Evolutionary conservation across 2,797 vertebrate genomes (phyloP).

Genomic region (Hydrophis major): DNA sequence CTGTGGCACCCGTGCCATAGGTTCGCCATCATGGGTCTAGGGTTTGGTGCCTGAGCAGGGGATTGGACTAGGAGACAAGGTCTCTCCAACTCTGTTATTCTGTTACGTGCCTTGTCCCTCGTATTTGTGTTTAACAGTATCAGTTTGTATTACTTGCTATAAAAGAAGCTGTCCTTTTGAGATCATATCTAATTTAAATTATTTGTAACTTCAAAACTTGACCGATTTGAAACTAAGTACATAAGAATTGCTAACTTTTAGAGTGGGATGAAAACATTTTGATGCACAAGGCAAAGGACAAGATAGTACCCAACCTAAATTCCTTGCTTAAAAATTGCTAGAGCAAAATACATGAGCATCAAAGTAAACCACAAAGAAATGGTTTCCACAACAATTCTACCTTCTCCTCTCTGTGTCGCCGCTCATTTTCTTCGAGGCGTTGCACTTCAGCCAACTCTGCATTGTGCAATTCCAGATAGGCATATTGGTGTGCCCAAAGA

Average conservation of each 20-base stretch:
- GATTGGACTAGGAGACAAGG: not conserved
- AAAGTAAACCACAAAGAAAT: not conserved
- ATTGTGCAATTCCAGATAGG: conserved; percentile 78
- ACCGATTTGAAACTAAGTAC: not conserved
- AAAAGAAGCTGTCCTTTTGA: not conserved
- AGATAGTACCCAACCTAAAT: not conserved
- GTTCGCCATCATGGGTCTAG: no score
- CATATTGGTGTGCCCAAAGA: conserved; percentile 75
- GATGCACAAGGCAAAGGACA: not conserved
- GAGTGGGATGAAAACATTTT: not conserved
- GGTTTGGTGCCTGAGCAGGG: no score
- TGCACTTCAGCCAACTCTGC: conserved; percentile 85
- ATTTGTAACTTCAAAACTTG: not conserved
- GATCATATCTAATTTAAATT: not conserved
- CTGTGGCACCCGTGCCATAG: no score
- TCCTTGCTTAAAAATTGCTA: not conserved
- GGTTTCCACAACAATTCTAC: conserved; percentile 49
- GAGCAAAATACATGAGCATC: not conserved
- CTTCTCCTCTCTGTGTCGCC: conserved; percentile 83
- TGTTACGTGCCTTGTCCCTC: not conserved
- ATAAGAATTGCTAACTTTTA: not conserved
- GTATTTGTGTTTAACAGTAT: not conserved
- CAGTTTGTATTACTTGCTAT: no score
- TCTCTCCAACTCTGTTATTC: not conserved
- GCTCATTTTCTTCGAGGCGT: conserved; percentile 87